Conservation (phyloP, 2,113 vertebrate species). For the Petaurus breviceps region DNA sequence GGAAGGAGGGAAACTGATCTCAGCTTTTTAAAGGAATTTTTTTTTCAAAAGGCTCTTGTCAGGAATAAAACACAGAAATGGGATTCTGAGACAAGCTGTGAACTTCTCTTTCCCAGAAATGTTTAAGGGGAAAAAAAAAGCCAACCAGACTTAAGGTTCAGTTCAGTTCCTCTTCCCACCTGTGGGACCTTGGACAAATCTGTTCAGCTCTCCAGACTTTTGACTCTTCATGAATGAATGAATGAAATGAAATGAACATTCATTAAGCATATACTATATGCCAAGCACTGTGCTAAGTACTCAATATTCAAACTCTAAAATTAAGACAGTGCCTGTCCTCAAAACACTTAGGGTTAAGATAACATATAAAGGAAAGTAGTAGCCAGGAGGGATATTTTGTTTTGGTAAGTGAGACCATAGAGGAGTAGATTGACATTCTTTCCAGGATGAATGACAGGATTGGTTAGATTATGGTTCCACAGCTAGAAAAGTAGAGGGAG, state of each 20-base stretch:
- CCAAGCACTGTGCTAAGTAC: background rate
- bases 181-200: background rate
- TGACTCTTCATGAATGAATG: background rate
- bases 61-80: conserved; percentile 8
- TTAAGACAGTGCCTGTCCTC: background rate
- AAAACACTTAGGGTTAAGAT: background rate
- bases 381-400: background rate
- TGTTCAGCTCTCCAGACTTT: no score
- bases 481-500: no score
- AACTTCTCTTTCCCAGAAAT: conserved; percentile 30
- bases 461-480: background rate
- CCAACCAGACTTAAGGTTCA: background rate
- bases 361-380: background rate
- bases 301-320: background rate
- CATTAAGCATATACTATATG: background rate
- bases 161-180: background rate
- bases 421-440: background rate
- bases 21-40: conserved; percentile 6
- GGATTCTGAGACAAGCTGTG: background rate
- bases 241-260: no score
- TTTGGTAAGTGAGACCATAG: background rate
- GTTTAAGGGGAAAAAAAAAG: conserved; percentile 33
- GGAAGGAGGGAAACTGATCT: conserved; percentile 26
- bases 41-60: conserved; percentile 7
- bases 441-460: background rate